A percentile compares a stretch with the other conserved stretches of the same genome.
These are phyloP conservation scores for Copidosoma floridanum DNA, from an alignment of 1,140 invertebrate species.

Conservation along the genomic window DNA sequence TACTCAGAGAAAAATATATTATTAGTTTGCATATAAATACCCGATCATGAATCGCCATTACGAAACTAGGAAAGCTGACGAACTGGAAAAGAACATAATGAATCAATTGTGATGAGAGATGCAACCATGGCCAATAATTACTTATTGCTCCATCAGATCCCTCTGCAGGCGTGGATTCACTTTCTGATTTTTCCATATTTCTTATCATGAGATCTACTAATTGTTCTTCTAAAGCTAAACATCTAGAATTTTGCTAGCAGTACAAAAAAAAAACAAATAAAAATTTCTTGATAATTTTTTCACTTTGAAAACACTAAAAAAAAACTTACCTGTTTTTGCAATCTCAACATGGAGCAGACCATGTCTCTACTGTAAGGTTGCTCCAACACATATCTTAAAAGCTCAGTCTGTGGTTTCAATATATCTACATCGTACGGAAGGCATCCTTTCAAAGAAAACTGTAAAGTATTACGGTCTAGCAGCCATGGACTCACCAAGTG, in stretches of 20 bases:
- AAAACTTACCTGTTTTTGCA: constrained; percentile 77
- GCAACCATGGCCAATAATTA: constrained; percentile 86
- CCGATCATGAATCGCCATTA: constrained; percentile 84
- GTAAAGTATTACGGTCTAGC: constrained; percentile 80
- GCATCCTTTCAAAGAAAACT: constrained; percentile 87
- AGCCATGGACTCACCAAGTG: constrained; percentile 90
- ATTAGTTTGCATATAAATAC: constrained; percentile 47
- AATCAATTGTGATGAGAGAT: constrained; percentile 92
- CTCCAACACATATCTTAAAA: constrained; percentile 87
- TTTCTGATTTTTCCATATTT: constrained; percentile 88
- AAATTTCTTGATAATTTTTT: background rate
- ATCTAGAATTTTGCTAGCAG: constrained; percentile 78
- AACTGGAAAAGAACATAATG: constrained; percentile 95
- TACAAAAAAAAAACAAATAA: constrained; percentile 1
- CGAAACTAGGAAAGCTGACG: constrained; percentile 89
- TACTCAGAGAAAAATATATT: constrained; percentile 13
- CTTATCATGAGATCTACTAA: constrained; percentile 89
- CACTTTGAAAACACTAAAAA: background rate
- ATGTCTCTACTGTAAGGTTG: constrained; percentile 96
- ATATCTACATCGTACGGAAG: constrained; percentile 88
- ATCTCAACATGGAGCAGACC: constrained; percentile 90
- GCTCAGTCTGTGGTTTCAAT: constrained; percentile 80
- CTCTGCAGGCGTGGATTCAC: constrained; percentile 58
- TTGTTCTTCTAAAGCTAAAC: constrained; percentile 88
- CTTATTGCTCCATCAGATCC: constrained; percentile 67